phyloP scores from a whole-genome alignment of 2,797 vertebrate species.

The Carcharodon carcharias region DNA sequence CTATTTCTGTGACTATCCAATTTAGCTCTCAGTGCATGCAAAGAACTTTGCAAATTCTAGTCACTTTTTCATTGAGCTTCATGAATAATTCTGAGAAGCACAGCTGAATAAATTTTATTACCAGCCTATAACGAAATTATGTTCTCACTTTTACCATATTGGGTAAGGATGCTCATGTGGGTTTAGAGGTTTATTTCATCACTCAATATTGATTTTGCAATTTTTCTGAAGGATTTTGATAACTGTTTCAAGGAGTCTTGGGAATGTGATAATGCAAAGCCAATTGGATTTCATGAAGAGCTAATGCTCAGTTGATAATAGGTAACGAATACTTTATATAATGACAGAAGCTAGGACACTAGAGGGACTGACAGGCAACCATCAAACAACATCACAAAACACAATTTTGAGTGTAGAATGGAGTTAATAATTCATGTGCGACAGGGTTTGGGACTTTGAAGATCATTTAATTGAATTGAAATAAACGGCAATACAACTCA shows the following conservation, averaged over 20 bases:
- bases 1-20: too few relatives aligned
- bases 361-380: neutral
- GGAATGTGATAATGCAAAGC: neutral
- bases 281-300: neutral
- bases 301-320: neutral
- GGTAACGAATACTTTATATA: neutral
- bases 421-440: neutral
- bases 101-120: neutral
- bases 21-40: neutral
- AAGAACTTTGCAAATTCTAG: neutral
- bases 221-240: neutral
- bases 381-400: neutral
- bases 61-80: neutral
- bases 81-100: neutral
- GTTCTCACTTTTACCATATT: neutral
- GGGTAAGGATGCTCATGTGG: neutral
- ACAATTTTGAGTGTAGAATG: neutral
- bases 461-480: neutral
- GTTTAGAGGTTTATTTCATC: neutral
- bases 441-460: neutral
- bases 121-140: neutral
- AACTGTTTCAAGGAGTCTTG: neutral
- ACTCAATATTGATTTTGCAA: neutral
- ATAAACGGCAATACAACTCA: neutral
- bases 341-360: neutral